Evolutionary conservation across 2,888 invertebrate species (phyloP).

Genomic region (Apoderus coryli): DNA sequence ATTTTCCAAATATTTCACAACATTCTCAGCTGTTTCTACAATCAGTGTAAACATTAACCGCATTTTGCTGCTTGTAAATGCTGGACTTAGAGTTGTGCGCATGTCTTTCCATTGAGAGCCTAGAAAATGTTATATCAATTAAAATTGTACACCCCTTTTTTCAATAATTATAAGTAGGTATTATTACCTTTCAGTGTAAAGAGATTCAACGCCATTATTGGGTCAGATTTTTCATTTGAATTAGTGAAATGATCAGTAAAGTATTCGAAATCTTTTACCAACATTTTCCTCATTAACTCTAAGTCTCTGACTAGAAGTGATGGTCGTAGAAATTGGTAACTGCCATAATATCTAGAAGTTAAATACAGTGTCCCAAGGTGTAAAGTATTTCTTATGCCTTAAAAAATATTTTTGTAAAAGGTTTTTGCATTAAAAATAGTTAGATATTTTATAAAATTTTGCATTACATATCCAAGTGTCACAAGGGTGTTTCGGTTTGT

Average conservation of each 20-base stretch:
- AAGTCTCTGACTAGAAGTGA: conserved; percentile 21
- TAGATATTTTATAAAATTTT: no score
- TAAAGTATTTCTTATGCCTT: no score
- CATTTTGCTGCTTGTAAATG: conserved; percentile 28
- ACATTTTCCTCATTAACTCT: conserved; percentile 28
- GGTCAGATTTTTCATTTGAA: conserved; percentile 21
- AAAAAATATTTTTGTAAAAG: no score
- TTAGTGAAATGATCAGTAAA: conserved; percentile 26
- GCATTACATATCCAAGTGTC: no score
- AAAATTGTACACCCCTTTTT: no score
- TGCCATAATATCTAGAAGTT: conserved; percentile 21
- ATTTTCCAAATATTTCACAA: conserved; percentile 12
- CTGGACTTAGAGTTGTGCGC: conserved; percentile 25
- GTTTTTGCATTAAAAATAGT: no score
- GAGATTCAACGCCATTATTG: conserved; percentile 19
- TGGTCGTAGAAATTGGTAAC: conserved; percentile 21
- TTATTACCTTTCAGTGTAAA: conserved; percentile 18
- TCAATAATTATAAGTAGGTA: not conserved
- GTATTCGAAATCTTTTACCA: conserved; percentile 29
- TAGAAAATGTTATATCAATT: not conserved
- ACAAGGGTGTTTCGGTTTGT: no score
- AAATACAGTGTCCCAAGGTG: no score
- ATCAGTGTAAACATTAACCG: conserved; percentile 23
- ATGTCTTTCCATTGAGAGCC: conserved; percentile 22
- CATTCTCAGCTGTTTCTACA: conserved; percentile 12